These are phyloP conservation scores for Taeniopygia guttata DNA, from an alignment of 2,797 vertebrate species.

Conservation along the genomic window DNA sequence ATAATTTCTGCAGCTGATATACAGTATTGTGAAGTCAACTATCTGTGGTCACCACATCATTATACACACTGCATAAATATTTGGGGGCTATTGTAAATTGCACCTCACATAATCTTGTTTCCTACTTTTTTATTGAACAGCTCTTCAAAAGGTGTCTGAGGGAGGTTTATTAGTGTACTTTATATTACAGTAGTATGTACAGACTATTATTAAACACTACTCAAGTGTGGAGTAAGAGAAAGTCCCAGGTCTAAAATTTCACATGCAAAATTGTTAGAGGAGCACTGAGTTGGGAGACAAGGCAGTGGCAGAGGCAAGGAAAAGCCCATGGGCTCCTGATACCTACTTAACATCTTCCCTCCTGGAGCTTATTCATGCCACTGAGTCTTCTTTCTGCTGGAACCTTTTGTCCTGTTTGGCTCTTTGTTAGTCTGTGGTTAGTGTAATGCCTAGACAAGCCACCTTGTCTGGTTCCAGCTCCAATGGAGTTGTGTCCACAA, in stretches of 20 bases:
- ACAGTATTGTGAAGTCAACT: neutral
- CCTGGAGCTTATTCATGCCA: neutral
- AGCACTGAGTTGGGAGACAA: neutral
- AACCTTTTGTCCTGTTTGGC: neutral
- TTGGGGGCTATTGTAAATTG: neutral
- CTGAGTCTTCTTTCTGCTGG: neutral
- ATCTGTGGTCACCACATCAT: neutral
- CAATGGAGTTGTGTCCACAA: neutral
- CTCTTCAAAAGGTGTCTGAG: neutral
- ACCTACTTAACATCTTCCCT: neutral
- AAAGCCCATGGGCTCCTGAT: neutral
- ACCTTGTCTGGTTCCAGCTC: neutral
- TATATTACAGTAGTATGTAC: neutral
- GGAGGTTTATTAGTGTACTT: neutral
- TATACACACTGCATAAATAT: neutral
- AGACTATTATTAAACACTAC: neutral
- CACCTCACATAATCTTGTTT: neutral
- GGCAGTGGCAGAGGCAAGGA: neutral
- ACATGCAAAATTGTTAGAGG: neutral
- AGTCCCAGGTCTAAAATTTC: neutral
- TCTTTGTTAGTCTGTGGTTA: neutral
- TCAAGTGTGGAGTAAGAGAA: neutral
- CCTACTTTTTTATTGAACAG: neutral
- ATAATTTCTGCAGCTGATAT: neutral
- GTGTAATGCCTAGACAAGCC: neutral